Conservation (phyloP, 2,888 invertebrate genomes). For the Fissipunctia ypsillon region DNA sequence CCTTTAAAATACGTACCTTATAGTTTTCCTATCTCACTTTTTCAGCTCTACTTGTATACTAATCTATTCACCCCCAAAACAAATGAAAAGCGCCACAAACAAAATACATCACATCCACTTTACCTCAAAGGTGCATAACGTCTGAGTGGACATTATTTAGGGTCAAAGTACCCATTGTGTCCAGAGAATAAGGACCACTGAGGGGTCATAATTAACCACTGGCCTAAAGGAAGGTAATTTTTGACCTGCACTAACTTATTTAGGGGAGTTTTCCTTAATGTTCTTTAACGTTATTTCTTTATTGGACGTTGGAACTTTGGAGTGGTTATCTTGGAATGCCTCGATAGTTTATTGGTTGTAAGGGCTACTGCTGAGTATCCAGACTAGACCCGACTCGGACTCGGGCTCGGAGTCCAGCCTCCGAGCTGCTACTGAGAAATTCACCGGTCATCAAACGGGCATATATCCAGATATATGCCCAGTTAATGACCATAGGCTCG, state of each 20-base stretch:
- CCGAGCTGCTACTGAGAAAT: too few species aligned
- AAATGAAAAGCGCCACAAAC: conserved; percentile 8
- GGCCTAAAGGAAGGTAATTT: conserved; percentile 43
- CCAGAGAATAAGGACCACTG: conserved; percentile 24
- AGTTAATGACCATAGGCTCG: too few species aligned
- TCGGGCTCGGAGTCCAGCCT: too few species aligned
- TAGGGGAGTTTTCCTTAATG: conserved; percentile 16
- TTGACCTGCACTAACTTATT: conserved; percentile 47
- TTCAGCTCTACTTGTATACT: too few species aligned
- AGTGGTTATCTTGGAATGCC: not conserved
- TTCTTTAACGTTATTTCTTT: too few species aligned
- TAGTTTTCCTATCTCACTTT: too few species aligned
- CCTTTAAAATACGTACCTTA: too few species aligned
- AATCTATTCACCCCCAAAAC: not conserved
- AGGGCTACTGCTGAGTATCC: too few species aligned
- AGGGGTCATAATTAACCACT: conserved; percentile 58
- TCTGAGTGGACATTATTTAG: conserved; percentile 42
- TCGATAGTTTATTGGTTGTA: not conserved
- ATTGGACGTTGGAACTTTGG: not conserved
- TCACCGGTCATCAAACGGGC: too few species aligned
- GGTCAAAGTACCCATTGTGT: conserved; percentile 46
- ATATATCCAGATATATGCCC: too few species aligned
- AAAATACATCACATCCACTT: not conserved
- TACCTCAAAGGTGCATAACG: conserved; percentile 33
- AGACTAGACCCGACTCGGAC: too few species aligned